Evolutionary conservation across 2,888 invertebrate species (phyloP).

Genomic region (Thumatha senex): DNA sequence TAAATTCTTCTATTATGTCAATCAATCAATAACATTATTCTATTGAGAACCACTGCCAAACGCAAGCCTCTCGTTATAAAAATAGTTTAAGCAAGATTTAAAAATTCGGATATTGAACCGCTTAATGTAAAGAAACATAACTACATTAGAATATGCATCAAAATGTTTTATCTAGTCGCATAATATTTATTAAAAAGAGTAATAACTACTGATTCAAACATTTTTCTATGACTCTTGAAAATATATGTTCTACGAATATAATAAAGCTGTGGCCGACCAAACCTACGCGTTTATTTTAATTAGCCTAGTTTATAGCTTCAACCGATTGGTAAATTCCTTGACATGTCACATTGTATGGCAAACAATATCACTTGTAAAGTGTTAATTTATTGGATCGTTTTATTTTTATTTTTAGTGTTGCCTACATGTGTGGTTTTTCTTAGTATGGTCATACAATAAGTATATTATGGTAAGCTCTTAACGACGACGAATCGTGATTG

Average conservation of each 20-base stretch:
- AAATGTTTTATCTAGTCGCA: too few relatives aligned
- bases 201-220: too few relatives aligned
- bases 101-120: too few relatives aligned
- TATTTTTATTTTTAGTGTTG: not conserved
- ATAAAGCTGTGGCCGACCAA: not conserved
- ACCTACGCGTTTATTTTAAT: not conserved
- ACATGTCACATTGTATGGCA: not conserved
- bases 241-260: not conserved
- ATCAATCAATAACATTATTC: too few relatives aligned
- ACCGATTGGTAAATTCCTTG: not conserved
- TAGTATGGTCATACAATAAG: not conserved
- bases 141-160: too few relatives aligned
- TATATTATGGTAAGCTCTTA: not conserved
- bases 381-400: not conserved
- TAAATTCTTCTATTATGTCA: too few relatives aligned
- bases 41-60: too few relatives aligned
- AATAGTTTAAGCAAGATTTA: too few relatives aligned
- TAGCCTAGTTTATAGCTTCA: not conserved
- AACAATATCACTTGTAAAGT: not conserved
- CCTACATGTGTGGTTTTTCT: not conserved
- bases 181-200: too few relatives aligned
- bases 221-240: too few relatives aligned
- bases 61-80: too few relatives aligned
- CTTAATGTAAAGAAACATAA: too few relatives aligned
- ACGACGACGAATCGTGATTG: not conserved